Percentiles rank a stretch among this genome's conserved stretches.
These are phyloP conservation scores for Anarrhichthys ocellatus DNA, from an alignment of 2,113 vertebrate genomes.

Conservation along the genomic window DNA sequence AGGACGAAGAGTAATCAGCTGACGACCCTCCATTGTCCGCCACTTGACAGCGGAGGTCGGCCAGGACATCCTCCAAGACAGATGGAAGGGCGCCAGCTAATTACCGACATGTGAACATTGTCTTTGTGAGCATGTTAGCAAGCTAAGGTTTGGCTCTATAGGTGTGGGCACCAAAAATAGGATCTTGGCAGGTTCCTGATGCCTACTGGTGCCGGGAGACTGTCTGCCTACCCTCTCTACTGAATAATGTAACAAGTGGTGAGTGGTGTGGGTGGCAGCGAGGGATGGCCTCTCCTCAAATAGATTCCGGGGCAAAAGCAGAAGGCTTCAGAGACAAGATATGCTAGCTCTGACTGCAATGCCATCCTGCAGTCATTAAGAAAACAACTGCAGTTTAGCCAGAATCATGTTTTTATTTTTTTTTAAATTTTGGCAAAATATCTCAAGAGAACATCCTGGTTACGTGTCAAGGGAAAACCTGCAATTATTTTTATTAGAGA, in stretches of 20 bases:
- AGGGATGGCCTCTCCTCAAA: slow-evolving; percentile 77
- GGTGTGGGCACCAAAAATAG: background rate
- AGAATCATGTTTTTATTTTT: background rate
- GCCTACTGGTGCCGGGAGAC: slow-evolving; percentile 27
- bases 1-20: background rate
- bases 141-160: background rate
- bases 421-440: background rate
- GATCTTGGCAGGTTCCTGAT: slow-evolving; percentile 21
- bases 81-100: too few relatives aligned
- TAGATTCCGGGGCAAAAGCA: slow-evolving; percentile 66
- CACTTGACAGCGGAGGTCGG: background rate
- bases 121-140: background rate
- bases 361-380: slow-evolving; percentile 4
- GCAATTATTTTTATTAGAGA: background rate
- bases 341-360: background rate
- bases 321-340: slow-evolving; percentile 16
- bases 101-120: too few relatives aligned
- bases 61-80: too few relatives aligned
- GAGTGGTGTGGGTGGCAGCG: slow-evolving; percentile 70
- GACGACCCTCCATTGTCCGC: background rate
- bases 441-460: background rate
- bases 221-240: slow-evolving; percentile 55
- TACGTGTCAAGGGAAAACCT: background rate
- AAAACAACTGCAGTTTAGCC: background rate
- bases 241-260: slow-evolving; percentile 81